Percentiles rank a stretch among this genome's conserved stretches.
These are phyloP conservation scores for Tetramorium bicarinatum DNA, from an alignment of 2,888 invertebrate species.

Conservation along the genomic window DNA sequence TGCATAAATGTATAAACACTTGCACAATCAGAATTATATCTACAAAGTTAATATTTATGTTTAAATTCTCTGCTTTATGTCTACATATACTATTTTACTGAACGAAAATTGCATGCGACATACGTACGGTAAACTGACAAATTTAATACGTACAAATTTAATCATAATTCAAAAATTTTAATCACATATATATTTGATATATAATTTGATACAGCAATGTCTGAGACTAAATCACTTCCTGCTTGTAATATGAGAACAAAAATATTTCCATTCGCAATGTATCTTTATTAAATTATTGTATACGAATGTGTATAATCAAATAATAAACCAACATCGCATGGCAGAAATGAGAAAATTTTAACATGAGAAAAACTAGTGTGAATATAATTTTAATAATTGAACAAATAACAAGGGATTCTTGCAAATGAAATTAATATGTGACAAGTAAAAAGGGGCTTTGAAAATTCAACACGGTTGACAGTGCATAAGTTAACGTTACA, in stretches of 20 bases:
- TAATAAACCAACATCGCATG: conserved; percentile 21
- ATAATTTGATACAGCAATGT: conserved; percentile 17
- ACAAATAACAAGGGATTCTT: too few species aligned
- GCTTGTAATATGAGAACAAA: conserved; percentile 5
- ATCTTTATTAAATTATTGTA: conserved; percentile 22
- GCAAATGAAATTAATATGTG: too few species aligned
- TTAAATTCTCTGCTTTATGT: conserved; percentile 28
- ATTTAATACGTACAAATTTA: conserved; percentile 26
- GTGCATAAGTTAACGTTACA: too few species aligned
- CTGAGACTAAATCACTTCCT: conserved; percentile 23
- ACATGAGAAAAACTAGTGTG: conserved; percentile 3
- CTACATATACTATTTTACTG: conserved; percentile 17
- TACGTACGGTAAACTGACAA: not conserved
- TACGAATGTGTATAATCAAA: not conserved
- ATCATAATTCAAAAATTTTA: conserved; percentile 33
- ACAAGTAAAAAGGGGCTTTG: too few species aligned
- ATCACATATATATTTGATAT: not conserved
- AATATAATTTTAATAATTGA: conserved; percentile 7
- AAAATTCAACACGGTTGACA: too few species aligned
- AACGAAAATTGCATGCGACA: not conserved
- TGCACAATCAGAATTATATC: conserved; percentile 28
- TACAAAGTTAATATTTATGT: conserved; percentile 10
- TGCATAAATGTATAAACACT: not conserved
- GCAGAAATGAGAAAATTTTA: not conserved
- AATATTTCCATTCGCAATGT: conserved; percentile 3